Percentiles rank a stretch among this genome's conserved stretches.
Evolutionary conservation across 2,888 invertebrate species (phyloP).

Genomic region (Xylophagus ater): DNA sequence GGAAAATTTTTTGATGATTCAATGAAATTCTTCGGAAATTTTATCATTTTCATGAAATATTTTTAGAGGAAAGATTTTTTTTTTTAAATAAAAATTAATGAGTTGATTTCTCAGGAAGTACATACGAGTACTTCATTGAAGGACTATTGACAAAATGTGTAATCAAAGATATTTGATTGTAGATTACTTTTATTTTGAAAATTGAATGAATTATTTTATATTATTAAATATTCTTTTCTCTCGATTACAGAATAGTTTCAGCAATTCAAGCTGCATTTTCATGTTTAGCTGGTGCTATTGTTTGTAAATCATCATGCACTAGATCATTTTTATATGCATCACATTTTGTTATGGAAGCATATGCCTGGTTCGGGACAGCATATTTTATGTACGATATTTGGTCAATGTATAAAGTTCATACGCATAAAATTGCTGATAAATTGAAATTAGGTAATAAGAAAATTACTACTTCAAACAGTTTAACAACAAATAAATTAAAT

Average conservation of each 20-base stretch:
- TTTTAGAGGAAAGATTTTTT: too few species aligned
- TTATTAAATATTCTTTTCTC: constrained; percentile 11
- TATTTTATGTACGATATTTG: constrained; percentile 71
- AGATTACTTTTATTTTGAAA: too few species aligned
- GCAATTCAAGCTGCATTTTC: constrained; percentile 59
- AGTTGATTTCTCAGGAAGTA: too few species aligned
- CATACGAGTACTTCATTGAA: too few species aligned
- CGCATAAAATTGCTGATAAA: constrained; percentile 37
- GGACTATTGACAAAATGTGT: too few species aligned
- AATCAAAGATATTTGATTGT: too few species aligned
- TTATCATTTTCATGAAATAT: too few species aligned
- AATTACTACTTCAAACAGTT: too few species aligned
- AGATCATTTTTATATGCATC: constrained; percentile 55
- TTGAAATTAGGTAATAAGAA: constrained; percentile 31
- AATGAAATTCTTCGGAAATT: too few species aligned
- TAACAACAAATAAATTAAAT: too few species aligned
- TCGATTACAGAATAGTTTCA: constrained; percentile 51
- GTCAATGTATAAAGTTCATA: constrained; percentile 65
- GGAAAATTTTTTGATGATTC: too few species aligned
- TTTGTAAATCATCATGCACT: constrained; percentile 56
- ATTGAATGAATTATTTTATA: not conserved
- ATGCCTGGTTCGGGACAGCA: constrained; percentile 69
- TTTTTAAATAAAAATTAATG: too few species aligned
- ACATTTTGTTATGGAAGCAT: constrained; percentile 62
- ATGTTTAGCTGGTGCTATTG: constrained; percentile 53